Conservation (phyloP, 2,888 invertebrate species). For the Sesamia inferens region DNA sequence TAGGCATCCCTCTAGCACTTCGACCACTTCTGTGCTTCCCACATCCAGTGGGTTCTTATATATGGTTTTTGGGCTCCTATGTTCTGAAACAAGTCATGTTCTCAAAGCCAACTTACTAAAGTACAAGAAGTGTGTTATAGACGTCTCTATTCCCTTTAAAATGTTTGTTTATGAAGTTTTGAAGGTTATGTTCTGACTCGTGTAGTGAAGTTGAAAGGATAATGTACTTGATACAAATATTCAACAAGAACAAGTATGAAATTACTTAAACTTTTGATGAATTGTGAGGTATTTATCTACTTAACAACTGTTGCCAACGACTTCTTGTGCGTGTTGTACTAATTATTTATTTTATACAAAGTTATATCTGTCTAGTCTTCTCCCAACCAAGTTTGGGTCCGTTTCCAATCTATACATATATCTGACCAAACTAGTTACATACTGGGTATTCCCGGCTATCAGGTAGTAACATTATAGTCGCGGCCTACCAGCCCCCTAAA, state of each 20-base stretch:
- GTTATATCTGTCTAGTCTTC: no score
- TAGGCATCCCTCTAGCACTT: neutral
- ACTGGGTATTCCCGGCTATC: no score
- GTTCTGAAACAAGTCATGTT: conserved; percentile 2
- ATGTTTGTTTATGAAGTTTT: conserved; percentile 35
- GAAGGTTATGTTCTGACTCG: conserved; percentile 15
- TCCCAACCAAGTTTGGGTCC: no score
- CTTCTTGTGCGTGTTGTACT: neutral
- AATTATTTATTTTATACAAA: neutral
- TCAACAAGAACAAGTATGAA: neutral
- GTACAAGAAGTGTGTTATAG: neutral
- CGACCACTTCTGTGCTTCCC: neutral
- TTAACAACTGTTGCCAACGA: neutral
- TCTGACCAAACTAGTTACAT: neutral
- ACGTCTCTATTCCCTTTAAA: neutral
- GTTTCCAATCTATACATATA: neutral
- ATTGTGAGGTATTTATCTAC: neutral
- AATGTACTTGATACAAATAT: conserved; percentile 15
- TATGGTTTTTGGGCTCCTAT: neutral
- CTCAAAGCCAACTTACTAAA: neutral
- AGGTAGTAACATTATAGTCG: no score
- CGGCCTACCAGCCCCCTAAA: no score
- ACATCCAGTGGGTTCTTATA: neutral
- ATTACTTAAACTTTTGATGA: conserved; percentile 13
- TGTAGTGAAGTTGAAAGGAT: neutral